Evolutionary conservation across 2,113 vertebrate species (phyloP), one percentile per base, ranked within the genome.

Genomic region (Chamaetylas fuelleborni): DNA sequence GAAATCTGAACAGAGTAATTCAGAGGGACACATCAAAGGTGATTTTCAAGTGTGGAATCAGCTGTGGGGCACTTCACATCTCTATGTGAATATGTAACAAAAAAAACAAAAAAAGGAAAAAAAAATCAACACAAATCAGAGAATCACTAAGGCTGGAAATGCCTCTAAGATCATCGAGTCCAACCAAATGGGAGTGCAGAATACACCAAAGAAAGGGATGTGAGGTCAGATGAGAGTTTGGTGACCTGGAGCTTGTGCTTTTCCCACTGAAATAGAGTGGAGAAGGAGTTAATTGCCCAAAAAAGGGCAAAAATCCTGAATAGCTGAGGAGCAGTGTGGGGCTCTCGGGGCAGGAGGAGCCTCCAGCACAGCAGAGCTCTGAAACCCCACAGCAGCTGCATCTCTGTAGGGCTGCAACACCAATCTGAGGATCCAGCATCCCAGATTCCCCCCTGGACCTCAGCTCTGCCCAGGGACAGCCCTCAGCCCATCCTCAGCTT

Each of bases 321-420:
- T 0, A 60, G 51, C 45, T 81, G 85, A 22, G 0, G 33, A 72
- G 60, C 38, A 38, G 33, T 42, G 26, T 0, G 1, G 28, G 48
- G 26, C 31, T 61, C 53, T 61, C 25, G 0, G 1, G 25, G n/a
- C 60, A 54, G 86, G 29, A 81, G 60, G 74, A 82, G 26, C 34
- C 60, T 72, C 58, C 9, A 33, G 40, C 1, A 0, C 0, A 15
- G 29, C 83, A 45, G 24, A 82, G 15, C 58, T 15, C 4, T 7
- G 23, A 50, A 70, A 86, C 12, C n/a, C 38, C 51, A 2, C 20
- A 42, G 40, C 16, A 40, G 9, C 78, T 40, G n/a, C 24, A 74
- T 9, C 24, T 22, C 38, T 60, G 53, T 5, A 2, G 45, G 47
- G 53, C 61, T 81, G 62, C 40, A 22, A 1, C 9, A 8, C 12